These are phyloP conservation scores for Mylabris sibirica DNA, from an alignment of 2,888 invertebrate species.

Conservation along the genomic window DNA sequence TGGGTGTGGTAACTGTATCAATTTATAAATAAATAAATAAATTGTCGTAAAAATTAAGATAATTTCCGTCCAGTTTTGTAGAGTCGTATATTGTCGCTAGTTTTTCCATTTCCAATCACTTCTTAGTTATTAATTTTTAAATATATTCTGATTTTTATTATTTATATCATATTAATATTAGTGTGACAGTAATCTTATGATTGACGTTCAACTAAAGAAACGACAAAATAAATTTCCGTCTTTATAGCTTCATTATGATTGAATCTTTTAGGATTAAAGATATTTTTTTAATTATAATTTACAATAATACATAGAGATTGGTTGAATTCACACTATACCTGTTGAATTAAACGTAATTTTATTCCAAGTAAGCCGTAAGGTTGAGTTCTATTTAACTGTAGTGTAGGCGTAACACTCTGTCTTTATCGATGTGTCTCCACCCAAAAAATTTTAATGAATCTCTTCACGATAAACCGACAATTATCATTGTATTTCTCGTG, in stretches of 20 bases:
- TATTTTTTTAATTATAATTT: slow-evolving; percentile 30
- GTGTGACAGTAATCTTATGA: slow-evolving; percentile 28
- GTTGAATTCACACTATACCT: slow-evolving; percentile 10
- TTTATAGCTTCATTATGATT: slow-evolving; percentile 27
- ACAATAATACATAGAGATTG: slow-evolving; percentile 24
- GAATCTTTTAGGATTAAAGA: slow-evolving; percentile 21
- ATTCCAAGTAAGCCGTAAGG: not conserved
- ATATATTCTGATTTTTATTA: not conserved
- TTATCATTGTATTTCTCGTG: not conserved
- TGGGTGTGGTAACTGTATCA: slow-evolving; percentile 52
- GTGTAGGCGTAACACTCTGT: not conserved
- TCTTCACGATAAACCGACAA: not conserved
- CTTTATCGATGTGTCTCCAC: not conserved
- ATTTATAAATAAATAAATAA: slow-evolving; percentile 16
- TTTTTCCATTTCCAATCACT: not conserved
- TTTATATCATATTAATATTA: slow-evolving; percentile 4
- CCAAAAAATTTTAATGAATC: slow-evolving; percentile 1
- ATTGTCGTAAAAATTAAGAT: slow-evolving; percentile 29
- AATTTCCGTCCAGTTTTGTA: slow-evolving; percentile 19
- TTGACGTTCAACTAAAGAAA: slow-evolving; percentile 26
- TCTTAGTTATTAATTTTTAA: not conserved
- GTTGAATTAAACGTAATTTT: not conserved
- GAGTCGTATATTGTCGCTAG: not conserved
- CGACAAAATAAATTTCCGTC: slow-evolving; percentile 28
- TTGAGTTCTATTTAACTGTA: not conserved